These are phyloP conservation scores for Galleria mellonella DNA, from an alignment of 1,140 invertebrate species.

Conservation along the genomic window DNA sequence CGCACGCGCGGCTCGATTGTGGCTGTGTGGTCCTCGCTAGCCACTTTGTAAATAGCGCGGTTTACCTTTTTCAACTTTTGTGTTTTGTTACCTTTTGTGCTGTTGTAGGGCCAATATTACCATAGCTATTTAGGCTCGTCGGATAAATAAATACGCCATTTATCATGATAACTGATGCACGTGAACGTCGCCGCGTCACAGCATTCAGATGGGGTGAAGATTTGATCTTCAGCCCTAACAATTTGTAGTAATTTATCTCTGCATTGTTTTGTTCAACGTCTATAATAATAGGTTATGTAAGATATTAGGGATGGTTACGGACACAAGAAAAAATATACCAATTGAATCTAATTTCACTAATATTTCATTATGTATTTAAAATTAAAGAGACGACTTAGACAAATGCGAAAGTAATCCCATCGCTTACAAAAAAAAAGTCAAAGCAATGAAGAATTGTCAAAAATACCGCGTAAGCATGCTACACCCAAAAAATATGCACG, in stretches of 20 bases:
- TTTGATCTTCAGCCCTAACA: constrained; percentile 56
- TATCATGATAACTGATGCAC: constrained; percentile 71
- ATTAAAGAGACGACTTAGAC: too few species aligned
- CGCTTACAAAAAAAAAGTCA: too few species aligned
- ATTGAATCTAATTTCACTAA: too few species aligned
- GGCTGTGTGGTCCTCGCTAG: constrained; percentile 72
- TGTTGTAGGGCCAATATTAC: constrained; percentile 73
- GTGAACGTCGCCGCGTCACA: constrained; percentile 50
- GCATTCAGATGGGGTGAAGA: constrained; percentile 54
- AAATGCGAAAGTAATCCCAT: too few species aligned
- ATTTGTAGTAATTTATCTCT: constrained; percentile 56
- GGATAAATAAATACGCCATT: constrained; percentile 74
- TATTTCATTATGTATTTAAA: too few species aligned
- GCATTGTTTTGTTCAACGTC: constrained; percentile 37
- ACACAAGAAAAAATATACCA: too few species aligned
- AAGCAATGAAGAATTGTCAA: too few species aligned
- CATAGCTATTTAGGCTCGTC: constrained; percentile 73
- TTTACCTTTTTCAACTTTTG: constrained; percentile 75
- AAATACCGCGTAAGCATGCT: too few species aligned
- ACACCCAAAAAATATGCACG: too few species aligned
- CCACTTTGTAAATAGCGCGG: constrained; percentile 75
- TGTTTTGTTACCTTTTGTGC: constrained; percentile 75
- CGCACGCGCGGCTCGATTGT: constrained; percentile 73
- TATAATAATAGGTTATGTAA: not conserved
- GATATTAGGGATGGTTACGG: not conserved